Evolutionary conservation across 2,888 invertebrate species (phyloP).

Genomic region (Acanthosoma haemorrhoidale): DNA sequence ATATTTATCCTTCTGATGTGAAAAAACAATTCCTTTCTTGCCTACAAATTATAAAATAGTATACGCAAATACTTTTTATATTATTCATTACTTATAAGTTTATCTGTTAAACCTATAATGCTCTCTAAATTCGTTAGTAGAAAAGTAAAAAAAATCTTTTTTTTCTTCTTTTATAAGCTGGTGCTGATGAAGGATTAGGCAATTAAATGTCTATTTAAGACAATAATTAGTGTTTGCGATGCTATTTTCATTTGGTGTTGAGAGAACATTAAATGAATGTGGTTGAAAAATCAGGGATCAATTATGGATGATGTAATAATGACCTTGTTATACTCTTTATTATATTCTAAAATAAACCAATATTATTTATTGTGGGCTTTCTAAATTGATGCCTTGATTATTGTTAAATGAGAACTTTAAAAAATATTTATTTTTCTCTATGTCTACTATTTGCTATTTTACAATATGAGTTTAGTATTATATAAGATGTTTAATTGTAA

Average conservation of each 20-base stretch:
- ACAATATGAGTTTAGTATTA: neutral
- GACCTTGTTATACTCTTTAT: neutral
- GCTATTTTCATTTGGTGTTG: too few relatives aligned
- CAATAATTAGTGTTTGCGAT: slow-evolving; percentile 5
- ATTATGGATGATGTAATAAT: neutral
- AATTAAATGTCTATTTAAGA: neutral
- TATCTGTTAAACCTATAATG: too few relatives aligned
- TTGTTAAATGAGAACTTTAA: neutral
- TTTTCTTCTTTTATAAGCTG: neutral
- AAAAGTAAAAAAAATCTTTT: too few relatives aligned
- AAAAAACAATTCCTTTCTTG: too few relatives aligned
- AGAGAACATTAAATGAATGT: neutral
- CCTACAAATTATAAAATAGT: too few relatives aligned
- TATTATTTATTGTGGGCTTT: too few relatives aligned
- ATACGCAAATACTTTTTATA: too few relatives aligned
- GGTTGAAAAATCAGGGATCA: neutral
- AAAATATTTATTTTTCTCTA: neutral
- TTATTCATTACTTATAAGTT: too few relatives aligned
- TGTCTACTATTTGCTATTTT: neutral
- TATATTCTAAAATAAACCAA: too few relatives aligned
- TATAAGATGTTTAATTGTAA: neutral
- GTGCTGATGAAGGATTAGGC: neutral
- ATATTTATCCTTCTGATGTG: too few relatives aligned
- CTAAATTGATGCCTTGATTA: neutral
- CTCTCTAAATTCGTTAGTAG: too few relatives aligned